These are phyloP conservation scores for Cyanistes caeruleus DNA, from an alignment of 2,113 vertebrate species.

Conservation along the genomic window DNA sequence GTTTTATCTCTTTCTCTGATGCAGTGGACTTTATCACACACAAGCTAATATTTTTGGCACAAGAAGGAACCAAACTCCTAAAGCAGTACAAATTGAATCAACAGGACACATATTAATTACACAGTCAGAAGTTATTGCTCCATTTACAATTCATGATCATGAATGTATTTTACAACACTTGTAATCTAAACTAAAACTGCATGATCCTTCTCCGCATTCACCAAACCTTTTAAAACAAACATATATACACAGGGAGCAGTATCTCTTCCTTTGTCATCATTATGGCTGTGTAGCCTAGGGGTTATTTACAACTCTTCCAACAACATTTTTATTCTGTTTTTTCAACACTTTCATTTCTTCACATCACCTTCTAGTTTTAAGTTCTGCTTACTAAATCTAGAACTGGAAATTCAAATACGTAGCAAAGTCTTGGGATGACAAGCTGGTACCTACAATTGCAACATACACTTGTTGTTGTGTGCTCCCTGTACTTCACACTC, in stretches of 20 bases:
- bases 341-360: background rate
- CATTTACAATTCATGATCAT: background rate
- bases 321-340: background rate
- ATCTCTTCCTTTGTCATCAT: background rate
- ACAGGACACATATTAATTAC: background rate
- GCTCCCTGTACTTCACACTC: background rate
- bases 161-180: background rate
- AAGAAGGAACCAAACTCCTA: background rate
- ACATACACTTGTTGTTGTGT: rapidly evolving
- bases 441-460: background rate
- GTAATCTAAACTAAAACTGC: background rate
- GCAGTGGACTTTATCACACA: background rate
- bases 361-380: background rate
- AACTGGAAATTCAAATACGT: background rate
- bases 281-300: rapidly evolving
- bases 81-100: background rate
- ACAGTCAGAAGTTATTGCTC: background rate
- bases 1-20: background rate
- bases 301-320: background rate
- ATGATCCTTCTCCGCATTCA: background rate
- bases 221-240: background rate
- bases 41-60: background rate
- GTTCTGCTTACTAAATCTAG: background rate
- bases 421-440: background rate
- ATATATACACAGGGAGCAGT: background rate